Conservation (phyloP, 2,888 invertebrate species). For the Dascillus cervinus region DNA sequence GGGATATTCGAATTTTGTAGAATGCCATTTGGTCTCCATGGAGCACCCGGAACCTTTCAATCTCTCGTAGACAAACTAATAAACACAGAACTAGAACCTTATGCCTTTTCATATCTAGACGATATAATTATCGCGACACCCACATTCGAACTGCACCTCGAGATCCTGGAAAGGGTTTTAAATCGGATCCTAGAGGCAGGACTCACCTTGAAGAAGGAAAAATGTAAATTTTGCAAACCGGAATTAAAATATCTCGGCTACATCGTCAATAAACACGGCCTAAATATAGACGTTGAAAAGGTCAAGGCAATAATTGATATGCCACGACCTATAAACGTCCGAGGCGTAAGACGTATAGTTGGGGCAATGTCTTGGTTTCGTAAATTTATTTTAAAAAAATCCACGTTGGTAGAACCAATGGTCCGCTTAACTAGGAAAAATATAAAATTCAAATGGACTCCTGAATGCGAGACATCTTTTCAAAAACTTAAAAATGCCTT, state of each 20-base stretch:
- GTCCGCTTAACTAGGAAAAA: neutral
- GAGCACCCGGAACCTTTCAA: constrained; percentile 5
- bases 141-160: constrained; percentile 17
- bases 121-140: constrained; percentile 18
- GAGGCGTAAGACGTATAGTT: constrained; percentile 8
- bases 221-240: constrained; percentile 22
- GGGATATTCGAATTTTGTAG: constrained; percentile 8
- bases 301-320: constrained; percentile 16
- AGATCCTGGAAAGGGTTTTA: constrained; percentile 13
- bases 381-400: constrained; percentile 8
- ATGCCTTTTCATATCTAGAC: constrained; percentile 14
- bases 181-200: constrained; percentile 10
- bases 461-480: neutral
- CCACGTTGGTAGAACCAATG: neutral
- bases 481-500: constrained; percentile 15
- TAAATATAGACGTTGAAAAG: constrained; percentile 20
- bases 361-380: constrained; percentile 15
- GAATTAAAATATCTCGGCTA: constrained; percentile 29
- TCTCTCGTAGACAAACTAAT: constrained; percentile 3
- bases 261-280: constrained; percentile 23
- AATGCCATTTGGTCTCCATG: constrained; percentile 9
- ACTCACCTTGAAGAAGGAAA: constrained; percentile 23
- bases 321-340: constrained; percentile 10
- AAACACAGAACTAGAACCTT: constrained; percentile 5
- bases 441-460: neutral